These are phyloP conservation scores for Apodemus sylvaticus DNA, from an alignment of 2,113 vertebrate genomes.

Conservation along the genomic window DNA sequence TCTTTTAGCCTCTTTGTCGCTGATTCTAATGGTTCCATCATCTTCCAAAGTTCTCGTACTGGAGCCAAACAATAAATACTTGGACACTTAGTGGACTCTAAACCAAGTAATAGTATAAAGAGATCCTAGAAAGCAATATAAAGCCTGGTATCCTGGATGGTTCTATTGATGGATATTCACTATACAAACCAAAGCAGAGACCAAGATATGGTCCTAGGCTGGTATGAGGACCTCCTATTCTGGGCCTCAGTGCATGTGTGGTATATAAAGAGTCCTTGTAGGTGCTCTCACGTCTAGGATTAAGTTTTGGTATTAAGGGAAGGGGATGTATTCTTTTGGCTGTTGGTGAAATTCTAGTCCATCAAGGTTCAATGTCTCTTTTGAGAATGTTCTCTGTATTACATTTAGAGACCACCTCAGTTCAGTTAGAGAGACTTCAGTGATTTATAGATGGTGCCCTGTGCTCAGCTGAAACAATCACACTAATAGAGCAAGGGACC, in stretches of 20 bases:
- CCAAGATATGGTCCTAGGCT: not conserved
- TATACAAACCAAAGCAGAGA: not conserved
- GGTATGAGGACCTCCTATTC: not conserved
- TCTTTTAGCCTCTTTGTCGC: fast-evolving
- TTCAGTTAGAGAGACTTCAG: not conserved
- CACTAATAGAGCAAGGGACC: constrained; percentile 66
- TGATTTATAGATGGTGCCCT: constrained; percentile 31
- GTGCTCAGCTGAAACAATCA: constrained; percentile 43
- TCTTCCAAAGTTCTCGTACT: not conserved
- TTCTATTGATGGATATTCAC: not conserved
- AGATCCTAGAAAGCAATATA: not conserved
- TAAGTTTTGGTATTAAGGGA: not conserved
- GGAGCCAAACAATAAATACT: not conserved
- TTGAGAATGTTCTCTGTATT: not conserved
- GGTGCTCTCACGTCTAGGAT: not conserved
- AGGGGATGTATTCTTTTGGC: not conserved
- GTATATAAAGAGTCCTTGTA: not conserved
- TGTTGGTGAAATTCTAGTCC: not conserved
- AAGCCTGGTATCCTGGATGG: not conserved
- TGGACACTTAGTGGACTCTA: not conserved
- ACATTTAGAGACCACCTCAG: not conserved
- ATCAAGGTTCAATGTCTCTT: not conserved
- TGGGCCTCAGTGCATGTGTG: not conserved
- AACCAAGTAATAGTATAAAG: not conserved
- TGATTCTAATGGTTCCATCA: not conserved